Conservation (phyloP, 2,888 invertebrate genomes). For the Melanargia galathea region DNA sequence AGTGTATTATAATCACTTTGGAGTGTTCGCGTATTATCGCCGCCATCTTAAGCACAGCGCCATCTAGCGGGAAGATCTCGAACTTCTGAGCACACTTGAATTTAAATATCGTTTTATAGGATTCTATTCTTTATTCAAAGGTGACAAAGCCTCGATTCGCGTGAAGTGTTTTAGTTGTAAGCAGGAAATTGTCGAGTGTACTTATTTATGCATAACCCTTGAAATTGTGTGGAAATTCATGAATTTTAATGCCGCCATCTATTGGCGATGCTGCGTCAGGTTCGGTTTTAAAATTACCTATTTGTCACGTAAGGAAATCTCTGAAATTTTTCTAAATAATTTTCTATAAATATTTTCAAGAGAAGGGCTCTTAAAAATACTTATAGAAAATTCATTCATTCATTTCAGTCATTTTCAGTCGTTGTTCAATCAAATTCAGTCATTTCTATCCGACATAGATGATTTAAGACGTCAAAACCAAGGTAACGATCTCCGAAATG, state of each 20-base stretch:
- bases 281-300: constrained; percentile 1
- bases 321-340: too few species aligned
- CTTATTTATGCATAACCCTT: constrained; percentile 21
- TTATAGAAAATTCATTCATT: too few species aligned
- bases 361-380: not conserved
- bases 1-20: constrained; percentile 6
- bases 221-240: constrained; percentile 20
- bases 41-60: constrained; percentile 1
- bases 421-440: too few species aligned
- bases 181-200: constrained; percentile 22
- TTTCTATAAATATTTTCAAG: not conserved
- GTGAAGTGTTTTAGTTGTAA: not conserved
- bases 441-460: too few species aligned
- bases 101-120: not conserved
- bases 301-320: constrained; percentile 2
- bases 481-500: too few species aligned
- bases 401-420: too few species aligned
- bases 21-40: constrained; percentile 9
- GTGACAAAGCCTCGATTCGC: not conserved
- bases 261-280: constrained; percentile 4
- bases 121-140: not conserved
- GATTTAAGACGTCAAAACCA: too few species aligned
- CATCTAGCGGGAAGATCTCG: constrained; percentile 13
- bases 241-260: constrained; percentile 27
- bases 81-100: constrained; percentile 7